These are phyloP conservation scores for Cecidostiba fungosa DNA, from an alignment of 2,888 invertebrate species.

Conservation along the genomic window DNA sequence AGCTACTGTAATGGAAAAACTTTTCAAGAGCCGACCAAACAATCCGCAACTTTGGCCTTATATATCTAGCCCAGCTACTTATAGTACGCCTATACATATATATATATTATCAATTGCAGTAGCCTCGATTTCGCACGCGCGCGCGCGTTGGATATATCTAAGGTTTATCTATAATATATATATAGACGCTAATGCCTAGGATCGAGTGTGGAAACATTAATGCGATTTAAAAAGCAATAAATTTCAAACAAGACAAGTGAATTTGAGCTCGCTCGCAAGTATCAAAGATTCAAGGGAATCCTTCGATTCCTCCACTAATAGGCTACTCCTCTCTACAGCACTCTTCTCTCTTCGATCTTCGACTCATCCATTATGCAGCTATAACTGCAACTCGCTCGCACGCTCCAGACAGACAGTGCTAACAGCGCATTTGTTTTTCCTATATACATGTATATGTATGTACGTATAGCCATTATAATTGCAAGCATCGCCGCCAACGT, in stretches of 20 bases:
- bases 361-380: slow-evolving; percentile 5
- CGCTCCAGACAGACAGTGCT: neutral
- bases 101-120: neutral
- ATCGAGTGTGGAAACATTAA: neutral
- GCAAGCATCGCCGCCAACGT: neutral
- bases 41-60: slow-evolving; percentile 10
- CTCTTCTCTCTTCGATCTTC: neutral
- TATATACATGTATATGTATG: neutral
- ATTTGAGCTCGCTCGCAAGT: neutral
- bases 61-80: neutral
- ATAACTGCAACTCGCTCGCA: neutral
- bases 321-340: neutral
- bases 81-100: neutral
- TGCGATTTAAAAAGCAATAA: slow-evolving; percentile 6
- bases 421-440: neutral
- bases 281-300: neutral
- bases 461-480: neutral
- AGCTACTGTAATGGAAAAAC: slow-evolving; percentile 63
- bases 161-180: neutral
- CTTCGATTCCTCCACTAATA: slow-evolving; percentile 1
- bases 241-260: slow-evolving; percentile 9
- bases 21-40: slow-evolving; percentile 53
- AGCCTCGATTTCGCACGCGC: too few relatives aligned
- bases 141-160: too few relatives aligned
- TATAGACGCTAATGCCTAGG: neutral